Base-by-base conservation (phyloP, 2,888 invertebrate species). In the Orthosia gothica region DNA sequence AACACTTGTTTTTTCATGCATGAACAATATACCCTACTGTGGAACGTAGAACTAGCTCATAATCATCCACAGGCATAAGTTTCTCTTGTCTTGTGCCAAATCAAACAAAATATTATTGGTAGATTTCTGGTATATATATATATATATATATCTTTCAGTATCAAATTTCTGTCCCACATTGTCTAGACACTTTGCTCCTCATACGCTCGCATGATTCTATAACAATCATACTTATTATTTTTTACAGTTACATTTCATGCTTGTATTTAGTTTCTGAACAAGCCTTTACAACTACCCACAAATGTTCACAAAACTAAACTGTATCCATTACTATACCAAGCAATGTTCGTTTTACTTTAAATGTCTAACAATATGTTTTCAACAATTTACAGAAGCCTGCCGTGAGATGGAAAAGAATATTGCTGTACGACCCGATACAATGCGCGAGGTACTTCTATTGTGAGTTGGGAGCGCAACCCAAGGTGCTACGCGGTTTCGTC, bases 321-420 rank as follows among this genome's bases (percentile, higher is more conserved):
- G 26, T 78, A 70, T 76, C 66, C 65, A 81, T 83, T 76, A 74
- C 61, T 50, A 69, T 32, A 32, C n/a, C 50, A 58, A 79, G 49
- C 55, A 64, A 77, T 52, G 69, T 72, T 82, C 63, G 70, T 68
- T 86, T 78, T 26, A 71, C 66, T 74, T 84, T 77, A 61, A 79
- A 82, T 82, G 65, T 76, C 63, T 66, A 72, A 80, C 77, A 85
- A 85, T 76, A 81, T 74, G 72, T 87, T 83, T 76, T 85, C 32
- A 80, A 82, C 67, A 82, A 73, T 82, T 63, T 50, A 18, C 87
- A 96, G 96, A 93, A 91, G 80, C 92, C 94, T 12, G 92, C 90
- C 77, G 96, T 96, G 32, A 90, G 95, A 87, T 96, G 96, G 96
- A 93, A 92, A 83, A 93, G 92, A 89, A 95, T 96, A 87, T 88